Conservation (phyloP, 2,797 vertebrate genomes). For the Odontamblyopus lacepedii region DNA sequence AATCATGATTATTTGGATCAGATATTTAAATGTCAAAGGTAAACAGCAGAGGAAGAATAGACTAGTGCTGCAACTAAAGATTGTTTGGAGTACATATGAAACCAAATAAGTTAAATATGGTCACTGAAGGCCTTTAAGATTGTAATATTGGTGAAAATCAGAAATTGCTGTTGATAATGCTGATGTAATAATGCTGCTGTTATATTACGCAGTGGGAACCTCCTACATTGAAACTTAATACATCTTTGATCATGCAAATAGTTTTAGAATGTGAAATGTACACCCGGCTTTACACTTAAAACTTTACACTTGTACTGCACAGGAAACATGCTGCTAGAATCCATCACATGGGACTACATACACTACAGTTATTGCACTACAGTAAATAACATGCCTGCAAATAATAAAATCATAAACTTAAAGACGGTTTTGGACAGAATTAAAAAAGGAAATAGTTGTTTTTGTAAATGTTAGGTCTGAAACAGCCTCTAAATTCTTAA, state of each 20-base stretch:
- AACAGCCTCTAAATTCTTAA: slow-evolving; percentile 75
- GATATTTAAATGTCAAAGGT: not conserved
- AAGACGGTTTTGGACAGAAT: slow-evolving; percentile 73
- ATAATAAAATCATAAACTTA: slow-evolving; percentile 69
- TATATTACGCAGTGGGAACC: too few relatives aligned
- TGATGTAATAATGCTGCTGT: not conserved
- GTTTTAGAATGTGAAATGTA: not conserved
- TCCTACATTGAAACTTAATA: too few relatives aligned
- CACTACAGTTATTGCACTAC: slow-evolving; percentile 51
- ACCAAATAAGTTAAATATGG: too few relatives aligned
- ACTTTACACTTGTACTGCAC: slow-evolving; percentile 72
- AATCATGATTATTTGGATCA: not conserved
- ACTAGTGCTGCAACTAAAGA: too few relatives aligned
- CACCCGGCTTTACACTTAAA: slow-evolving; percentile 36
- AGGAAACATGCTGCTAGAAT: slow-evolving; percentile 76
- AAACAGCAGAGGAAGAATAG: not conserved
- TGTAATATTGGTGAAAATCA: too few relatives aligned
- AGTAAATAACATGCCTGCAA: slow-evolving; percentile 69
- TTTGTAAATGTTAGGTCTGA: slow-evolving; percentile 79
- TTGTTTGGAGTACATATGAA: too few relatives aligned
- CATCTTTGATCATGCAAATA: too few relatives aligned
- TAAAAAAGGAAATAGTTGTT: slow-evolving; percentile 60
- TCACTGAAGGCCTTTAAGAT: too few relatives aligned
- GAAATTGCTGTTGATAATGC: too few relatives aligned
- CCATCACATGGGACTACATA: slow-evolving; percentile 68